Base-by-base conservation (phyloP, 2,797 vertebrate genomes). In the Scarus forsteni region DNA sequence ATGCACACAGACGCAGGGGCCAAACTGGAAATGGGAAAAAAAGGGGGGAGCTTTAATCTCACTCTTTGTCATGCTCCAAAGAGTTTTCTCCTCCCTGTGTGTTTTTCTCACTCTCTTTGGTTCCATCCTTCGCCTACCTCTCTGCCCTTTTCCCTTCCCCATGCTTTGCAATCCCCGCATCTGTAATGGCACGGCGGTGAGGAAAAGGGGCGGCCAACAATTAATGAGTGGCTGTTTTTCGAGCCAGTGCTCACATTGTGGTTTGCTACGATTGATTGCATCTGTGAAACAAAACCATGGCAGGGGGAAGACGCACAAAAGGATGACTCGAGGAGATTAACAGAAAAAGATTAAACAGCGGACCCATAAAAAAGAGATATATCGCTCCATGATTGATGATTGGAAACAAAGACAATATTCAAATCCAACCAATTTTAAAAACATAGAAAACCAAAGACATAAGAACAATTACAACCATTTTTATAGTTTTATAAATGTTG, bases 11-110 rank as follows among this genome's bases (percentile, higher is more conserved):
- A 91, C 81, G 52, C 86, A 18, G 80, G 87, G 84, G 52, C 52
- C 93, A 92, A 95, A 95, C 93, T 95, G 93, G 92, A 94, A 96
- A 95, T 88, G 93, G 85, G 85, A 90, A 92, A 90, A 38, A 38
- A 12, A 11, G 45, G 79, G 10, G 45, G 79, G 66, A 89, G 89
- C 92, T 92, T 94, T 95, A 93, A 94, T 94, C 93, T 92, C 86
- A 87, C 87, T 93, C 94, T 94, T 92, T 95, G 94, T 93, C 93
- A 95, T 92, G 94, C 94, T 94, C 88, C 91, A 91, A 94, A 93
- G 93, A 91, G 88, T 93, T 39, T 93, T 92, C 81, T 80, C 86
- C 81, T 91, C 86, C 80, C 86, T 88, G 87, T 87, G 83, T 91
- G 64, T 88, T 86, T 91, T 84, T 84, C 79, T 70, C 79, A 90